A percentile compares a stretch with the other conserved stretches of the same genome.
Conservation (phyloP, 2,888 invertebrate genomes). For the Himalopsyche kuldschensis region DNA sequence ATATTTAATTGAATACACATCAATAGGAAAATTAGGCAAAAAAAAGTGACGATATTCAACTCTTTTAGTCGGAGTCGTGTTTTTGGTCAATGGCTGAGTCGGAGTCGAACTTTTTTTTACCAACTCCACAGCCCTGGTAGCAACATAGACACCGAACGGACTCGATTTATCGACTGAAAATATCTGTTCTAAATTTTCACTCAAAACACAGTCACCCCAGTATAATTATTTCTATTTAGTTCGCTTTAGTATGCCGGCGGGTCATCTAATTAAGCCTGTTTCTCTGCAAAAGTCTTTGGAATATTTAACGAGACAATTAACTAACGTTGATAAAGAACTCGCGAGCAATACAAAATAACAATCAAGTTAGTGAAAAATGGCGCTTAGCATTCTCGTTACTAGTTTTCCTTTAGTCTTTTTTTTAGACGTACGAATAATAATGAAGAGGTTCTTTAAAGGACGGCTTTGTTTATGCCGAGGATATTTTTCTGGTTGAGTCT, state of each 20-base stretch:
- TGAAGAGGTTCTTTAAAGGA: background rate
- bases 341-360: background rate
- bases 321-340: background rate
- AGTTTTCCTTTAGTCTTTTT: background rate
- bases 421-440: background rate
- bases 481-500: background rate
- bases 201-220: background rate
- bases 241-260: background rate
- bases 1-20: too few relatives aligned
- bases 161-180: too few relatives aligned
- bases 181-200: background rate
- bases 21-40: too few relatives aligned
- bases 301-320: background rate
- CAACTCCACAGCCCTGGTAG: too few relatives aligned
- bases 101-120: too few relatives aligned
- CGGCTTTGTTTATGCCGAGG: background rate
- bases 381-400: background rate
- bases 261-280: background rate
- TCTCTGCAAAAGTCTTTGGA: background rate
- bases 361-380: background rate
- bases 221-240: background rate
- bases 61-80: too few relatives aligned
- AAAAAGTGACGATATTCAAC: too few relatives aligned
- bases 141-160: too few relatives aligned
- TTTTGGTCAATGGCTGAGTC: too few relatives aligned